Percentiles rank a stretch among this genome's conserved stretches.
phyloP scores from a whole-genome alignment of 2,888 invertebrate genomes.

The Nomada flava region DNA sequence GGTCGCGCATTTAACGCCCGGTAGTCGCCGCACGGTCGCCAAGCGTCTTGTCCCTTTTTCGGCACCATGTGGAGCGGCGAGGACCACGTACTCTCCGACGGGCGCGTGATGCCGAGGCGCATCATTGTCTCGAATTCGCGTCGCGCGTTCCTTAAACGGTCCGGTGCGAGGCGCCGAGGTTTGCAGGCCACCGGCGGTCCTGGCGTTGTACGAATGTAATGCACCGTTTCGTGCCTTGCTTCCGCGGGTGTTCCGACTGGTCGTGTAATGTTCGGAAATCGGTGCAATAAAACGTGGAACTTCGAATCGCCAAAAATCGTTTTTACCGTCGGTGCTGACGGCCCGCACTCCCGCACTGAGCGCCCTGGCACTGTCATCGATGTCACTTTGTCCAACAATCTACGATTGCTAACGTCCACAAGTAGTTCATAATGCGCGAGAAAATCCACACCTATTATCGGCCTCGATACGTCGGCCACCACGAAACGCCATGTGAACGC shows the following conservation, averaged over 20 bases:
- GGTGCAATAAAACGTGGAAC: too few relatives aligned
- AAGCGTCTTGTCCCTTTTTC: too few relatives aligned
- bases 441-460: background rate
- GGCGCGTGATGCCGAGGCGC: background rate
- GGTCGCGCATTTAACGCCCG: too few relatives aligned
- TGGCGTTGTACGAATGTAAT: background rate
- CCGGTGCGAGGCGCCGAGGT: background rate
- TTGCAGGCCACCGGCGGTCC: background rate
- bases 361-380: background rate
- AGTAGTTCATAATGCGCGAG: too few relatives aligned
- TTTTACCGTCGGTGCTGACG: too few relatives aligned
- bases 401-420: background rate
- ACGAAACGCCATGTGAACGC: conserved; percentile 3
- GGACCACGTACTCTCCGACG: background rate
- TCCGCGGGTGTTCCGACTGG: background rate
- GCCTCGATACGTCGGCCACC: conserved; percentile 3
- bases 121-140: background rate
- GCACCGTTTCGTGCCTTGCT: background rate
- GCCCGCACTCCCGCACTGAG: background rate
- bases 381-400: background rate
- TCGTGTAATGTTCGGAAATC: too few relatives aligned
- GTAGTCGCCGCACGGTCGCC: too few relatives aligned
- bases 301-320: too few relatives aligned
- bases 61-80: background rate
- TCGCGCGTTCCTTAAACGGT: too few relatives aligned